Evolutionary conservation across 2,888 invertebrate genomes (phyloP).

Genomic region (Helobdella robusta): DNA sequence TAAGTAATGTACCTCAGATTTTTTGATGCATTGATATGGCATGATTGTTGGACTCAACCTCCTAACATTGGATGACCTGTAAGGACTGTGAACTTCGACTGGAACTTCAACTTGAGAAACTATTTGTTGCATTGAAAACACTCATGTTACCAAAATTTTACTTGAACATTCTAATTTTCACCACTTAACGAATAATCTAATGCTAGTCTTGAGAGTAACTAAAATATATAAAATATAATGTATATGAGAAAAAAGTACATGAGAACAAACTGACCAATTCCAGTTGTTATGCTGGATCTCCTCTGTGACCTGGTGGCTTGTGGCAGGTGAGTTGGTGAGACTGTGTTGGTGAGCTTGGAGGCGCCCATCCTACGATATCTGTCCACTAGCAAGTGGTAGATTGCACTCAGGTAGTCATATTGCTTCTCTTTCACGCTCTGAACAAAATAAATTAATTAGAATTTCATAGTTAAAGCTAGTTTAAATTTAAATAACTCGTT

Average conservation of each 20-base stretch:
- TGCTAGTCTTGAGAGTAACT: no score
- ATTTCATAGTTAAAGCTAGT: no score
- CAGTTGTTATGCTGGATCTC: constrained; percentile 53
- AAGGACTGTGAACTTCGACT: constrained; percentile 37
- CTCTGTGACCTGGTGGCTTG: constrained; percentile 49
- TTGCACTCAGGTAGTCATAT: constrained; percentile 86
- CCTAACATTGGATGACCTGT: constrained; percentile 24
- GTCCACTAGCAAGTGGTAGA: constrained; percentile 80
- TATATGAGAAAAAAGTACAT: background rate
- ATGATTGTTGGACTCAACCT: constrained; percentile 33
- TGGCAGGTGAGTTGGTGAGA: constrained; percentile 38
- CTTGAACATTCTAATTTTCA: no score
- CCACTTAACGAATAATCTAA: no score
- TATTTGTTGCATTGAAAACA: no score
- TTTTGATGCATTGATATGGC: constrained; percentile 40
- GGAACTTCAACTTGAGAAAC: constrained; percentile 37
- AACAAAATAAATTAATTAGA: no score
- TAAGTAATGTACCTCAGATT: constrained; percentile 35
- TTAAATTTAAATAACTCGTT: no score
- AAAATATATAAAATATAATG: constrained; percentile 24
- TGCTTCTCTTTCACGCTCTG: constrained; percentile 72
- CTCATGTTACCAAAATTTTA: no score
- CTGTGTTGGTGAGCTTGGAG: constrained; percentile 30
- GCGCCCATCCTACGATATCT: constrained; percentile 36
- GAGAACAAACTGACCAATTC: constrained; percentile 43